Conservation (phyloP, 2,113 vertebrate genomes). For the Emydura subglobosa region DNA sequence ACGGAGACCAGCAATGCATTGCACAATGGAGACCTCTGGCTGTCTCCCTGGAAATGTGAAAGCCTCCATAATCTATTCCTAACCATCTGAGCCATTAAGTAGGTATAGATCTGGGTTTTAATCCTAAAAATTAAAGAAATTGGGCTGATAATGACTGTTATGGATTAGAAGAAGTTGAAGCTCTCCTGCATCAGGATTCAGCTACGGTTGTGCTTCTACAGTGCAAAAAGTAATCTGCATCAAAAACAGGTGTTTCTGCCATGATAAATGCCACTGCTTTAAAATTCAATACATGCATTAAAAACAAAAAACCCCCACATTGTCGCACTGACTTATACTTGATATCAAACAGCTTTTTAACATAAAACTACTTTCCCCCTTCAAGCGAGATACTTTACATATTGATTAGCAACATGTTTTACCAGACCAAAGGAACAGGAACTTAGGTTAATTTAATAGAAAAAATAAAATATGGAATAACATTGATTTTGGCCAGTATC, state of each 20-base stretch:
- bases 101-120: not conserved
- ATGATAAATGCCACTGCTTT: not conserved
- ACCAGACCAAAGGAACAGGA: slow-evolving; percentile 82
- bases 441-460: slow-evolving; percentile 88
- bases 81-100: not conserved
- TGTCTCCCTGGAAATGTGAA: not conserved
- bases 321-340: not conserved
- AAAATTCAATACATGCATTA: not conserved
- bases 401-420: slow-evolving; percentile 63
- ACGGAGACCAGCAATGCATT: fast-evolving
- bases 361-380: slow-evolving; percentile 12
- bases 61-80: not conserved
- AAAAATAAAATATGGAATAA: slow-evolving; percentile 89
- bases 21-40: fast-evolving
- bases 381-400: slow-evolving; percentile 37
- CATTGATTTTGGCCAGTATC: slow-evolving; percentile 86
- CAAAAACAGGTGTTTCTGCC: not conserved
- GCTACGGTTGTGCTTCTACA: not conserved
- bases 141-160: not conserved
- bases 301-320: not conserved
- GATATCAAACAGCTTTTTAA: not conserved
- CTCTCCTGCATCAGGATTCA: not conserved
- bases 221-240: fast-evolving
- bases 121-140: not conserved
- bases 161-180: not conserved